A percentile compares a stretch with the other conserved stretches of the same genome.
Conservation (phyloP, 1,140 invertebrate genomes). For the Drosophila parvula region DNA sequence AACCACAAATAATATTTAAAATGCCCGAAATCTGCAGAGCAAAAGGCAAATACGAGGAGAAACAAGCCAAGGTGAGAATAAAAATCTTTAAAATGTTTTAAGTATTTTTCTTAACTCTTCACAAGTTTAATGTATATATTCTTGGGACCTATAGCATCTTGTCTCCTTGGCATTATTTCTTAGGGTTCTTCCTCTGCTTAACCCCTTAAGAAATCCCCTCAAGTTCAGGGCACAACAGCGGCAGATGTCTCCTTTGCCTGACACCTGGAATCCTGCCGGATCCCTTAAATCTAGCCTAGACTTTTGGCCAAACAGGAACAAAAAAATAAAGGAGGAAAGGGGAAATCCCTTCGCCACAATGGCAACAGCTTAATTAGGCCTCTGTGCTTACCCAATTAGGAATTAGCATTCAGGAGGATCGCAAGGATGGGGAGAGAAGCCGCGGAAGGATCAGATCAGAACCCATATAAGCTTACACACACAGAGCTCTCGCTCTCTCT, state of each 20-base stretch:
- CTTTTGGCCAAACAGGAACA: not conserved
- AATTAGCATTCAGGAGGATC: constrained; percentile 41
- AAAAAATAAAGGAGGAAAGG: too few relatives aligned
- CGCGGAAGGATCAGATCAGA: constrained; percentile 20
- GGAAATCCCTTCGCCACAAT: constrained; percentile 10
- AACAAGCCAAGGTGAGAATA: too few relatives aligned
- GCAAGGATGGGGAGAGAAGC: not conserved
- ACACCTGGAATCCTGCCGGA: constrained; percentile 12
- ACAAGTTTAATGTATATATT: not conserved
- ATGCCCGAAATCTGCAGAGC: not conserved
- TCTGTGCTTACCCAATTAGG: constrained; percentile 47
- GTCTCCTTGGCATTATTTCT: not conserved
- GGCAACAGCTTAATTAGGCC: constrained; percentile 61
- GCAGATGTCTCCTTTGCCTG: constrained; percentile 16
- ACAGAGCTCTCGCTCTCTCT: not conserved
- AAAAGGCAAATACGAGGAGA: not conserved
- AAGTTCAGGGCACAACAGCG: constrained; percentile 1
- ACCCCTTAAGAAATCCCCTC: not conserved
- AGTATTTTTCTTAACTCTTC: not conserved
- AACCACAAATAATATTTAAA: constrained; percentile 5
- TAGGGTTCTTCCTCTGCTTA: not conserved
- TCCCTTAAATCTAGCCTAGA: constrained; percentile 21
- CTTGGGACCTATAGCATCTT: not conserved
- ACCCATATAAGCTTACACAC: constrained; percentile 48
- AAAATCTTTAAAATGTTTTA: not conserved